Conservation (phyloP, 2,797 vertebrate genomes). For the Sebastes hubbsi region DNA sequence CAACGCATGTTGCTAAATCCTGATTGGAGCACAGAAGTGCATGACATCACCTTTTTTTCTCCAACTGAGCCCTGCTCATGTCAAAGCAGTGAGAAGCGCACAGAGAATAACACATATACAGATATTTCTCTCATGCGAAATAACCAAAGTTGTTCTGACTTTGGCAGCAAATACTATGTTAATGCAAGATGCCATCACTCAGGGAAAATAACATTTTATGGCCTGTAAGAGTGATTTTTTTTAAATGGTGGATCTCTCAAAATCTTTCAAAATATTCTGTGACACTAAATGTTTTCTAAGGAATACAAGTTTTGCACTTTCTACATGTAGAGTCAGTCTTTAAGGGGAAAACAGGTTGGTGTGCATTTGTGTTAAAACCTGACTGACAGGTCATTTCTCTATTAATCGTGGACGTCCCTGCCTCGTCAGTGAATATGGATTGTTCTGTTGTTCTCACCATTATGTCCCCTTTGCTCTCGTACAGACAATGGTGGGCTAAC, state of each 20-base stretch:
- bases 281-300: not conserved
- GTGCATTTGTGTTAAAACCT: constrained; percentile 5
- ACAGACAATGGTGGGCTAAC: constrained; percentile 91
- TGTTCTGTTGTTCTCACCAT: constrained; percentile 86
- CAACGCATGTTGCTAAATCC: too few relatives aligned
- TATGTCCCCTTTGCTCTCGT: constrained; percentile 91
- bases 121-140: not conserved
- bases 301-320: too few relatives aligned
- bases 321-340: not conserved
- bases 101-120: not conserved
- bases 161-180: not conserved
- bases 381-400: constrained; percentile 5
- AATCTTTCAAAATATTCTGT: not conserved
- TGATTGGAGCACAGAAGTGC: not conserved
- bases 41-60: not conserved
- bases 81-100: not conserved
- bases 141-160: not conserved
- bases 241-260: not conserved
- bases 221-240: not conserved
- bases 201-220: not conserved
- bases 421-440: not conserved
- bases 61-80: not conserved
- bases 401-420: constrained; percentile 2
- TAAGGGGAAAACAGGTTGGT: not conserved
- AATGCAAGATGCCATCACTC: not conserved